Evolutionary conservation across 2,797 vertebrate genomes (phyloP).

Genomic region (Sciaenops ocellatus): DNA sequence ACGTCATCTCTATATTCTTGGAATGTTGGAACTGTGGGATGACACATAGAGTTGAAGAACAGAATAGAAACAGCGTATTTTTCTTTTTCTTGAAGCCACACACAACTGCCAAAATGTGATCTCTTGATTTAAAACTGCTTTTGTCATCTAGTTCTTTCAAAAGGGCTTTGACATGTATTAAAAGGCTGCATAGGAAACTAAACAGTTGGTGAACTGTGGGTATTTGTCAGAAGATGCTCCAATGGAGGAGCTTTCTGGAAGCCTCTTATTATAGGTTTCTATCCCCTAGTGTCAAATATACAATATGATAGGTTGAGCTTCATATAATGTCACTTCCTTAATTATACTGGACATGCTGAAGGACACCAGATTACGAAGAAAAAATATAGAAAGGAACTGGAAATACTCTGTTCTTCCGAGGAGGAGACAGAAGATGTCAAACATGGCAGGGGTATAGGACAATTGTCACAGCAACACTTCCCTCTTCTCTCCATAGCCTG

Average conservation of each 20-base stretch:
- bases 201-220: conserved; percentile 21
- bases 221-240: conserved; percentile 16
- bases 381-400: conserved; percentile 11
- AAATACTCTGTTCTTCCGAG: conserved; percentile 25
- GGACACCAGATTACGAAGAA: conserved; percentile 39
- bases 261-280: conserved; percentile 43
- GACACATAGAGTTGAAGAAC: background rate
- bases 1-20: background rate
- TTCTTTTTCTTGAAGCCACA: background rate
- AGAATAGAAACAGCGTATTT: background rate
- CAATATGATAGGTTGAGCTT: background rate
- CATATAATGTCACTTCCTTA: background rate
- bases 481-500: conserved; percentile 26
- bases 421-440: conserved; percentile 51
- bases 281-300: conserved; percentile 20
- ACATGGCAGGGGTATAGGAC: conserved; percentile 43
- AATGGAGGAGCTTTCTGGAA: conserved; percentile 20
- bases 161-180: conserved; percentile 1
- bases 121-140: background rate
- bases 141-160: conserved; percentile 11
- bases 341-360: conserved; percentile 24
- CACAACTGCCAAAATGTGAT: background rate
- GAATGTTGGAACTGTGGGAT: conserved; percentile 1
- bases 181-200: background rate
- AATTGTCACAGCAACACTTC: conserved; percentile 42